A percentile compares a stretch with the other conserved stretches of the same genome.
phyloP scores from a whole-genome alignment of 2,797 vertebrate genomes.

The Macropodus opercularis region DNA sequence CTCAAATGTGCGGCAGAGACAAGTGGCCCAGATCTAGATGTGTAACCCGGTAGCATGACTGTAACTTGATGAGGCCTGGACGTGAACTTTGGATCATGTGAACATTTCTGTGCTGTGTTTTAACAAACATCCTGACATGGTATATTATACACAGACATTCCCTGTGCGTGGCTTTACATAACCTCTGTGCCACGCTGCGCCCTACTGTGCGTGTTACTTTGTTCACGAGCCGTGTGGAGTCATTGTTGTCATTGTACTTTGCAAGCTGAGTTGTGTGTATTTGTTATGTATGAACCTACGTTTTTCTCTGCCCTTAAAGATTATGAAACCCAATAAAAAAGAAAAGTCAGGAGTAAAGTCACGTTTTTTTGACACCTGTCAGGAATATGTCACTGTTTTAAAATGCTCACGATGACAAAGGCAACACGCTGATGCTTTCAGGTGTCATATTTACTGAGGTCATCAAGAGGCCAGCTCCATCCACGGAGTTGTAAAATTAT shows the following conservation, averaged over 20 bases:
- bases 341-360: conserved; percentile 32
- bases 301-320: conserved; percentile 55
- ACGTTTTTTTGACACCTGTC: conserved; percentile 15
- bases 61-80: conserved; percentile 33
- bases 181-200: conserved; percentile 45
- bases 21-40: conserved; percentile 5
- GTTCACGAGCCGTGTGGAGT: conserved; percentile 51
- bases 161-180: conserved; percentile 37
- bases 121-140: conserved; percentile 16
- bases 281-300: conserved; percentile 64
- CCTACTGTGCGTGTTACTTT: conserved; percentile 58
- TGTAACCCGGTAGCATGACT: conserved; percentile 44
- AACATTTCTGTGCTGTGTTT: conserved; percentile 50
- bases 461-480: neutral
- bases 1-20: conserved; percentile 13
- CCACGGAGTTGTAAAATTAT: no score
- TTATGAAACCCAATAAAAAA: conserved; percentile 57
- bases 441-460: neutral
- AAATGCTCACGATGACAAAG: neutral
- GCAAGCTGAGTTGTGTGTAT: conserved; percentile 70
- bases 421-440: neutral
- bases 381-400: no score
- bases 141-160: conserved; percentile 34
- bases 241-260: conserved; percentile 69
- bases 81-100: conserved; percentile 45